phyloP scores from a whole-genome alignment of 2,113 vertebrate species.

The Hyaena hyaena region DNA sequence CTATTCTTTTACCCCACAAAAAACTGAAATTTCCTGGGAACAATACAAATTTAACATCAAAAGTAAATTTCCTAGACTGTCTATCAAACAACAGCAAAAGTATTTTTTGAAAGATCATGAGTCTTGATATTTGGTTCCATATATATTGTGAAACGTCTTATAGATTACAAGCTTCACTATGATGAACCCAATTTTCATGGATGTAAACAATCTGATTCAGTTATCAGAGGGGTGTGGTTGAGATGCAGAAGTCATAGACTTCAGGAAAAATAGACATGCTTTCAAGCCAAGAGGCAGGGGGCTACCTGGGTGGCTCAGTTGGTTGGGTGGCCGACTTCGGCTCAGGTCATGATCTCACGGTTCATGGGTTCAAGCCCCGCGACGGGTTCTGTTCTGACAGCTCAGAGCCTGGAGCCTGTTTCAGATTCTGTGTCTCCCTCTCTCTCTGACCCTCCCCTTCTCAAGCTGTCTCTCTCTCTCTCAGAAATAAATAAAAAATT shows the following conservation, averaged over 20 bases:
- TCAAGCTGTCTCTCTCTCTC: no score
- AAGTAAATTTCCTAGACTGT: constrained; percentile 37
- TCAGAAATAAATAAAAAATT: no score
- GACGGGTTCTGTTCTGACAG: no score
- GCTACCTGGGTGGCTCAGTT: no score
- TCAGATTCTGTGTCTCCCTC: no score
- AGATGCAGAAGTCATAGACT: neutral
- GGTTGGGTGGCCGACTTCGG: no score
- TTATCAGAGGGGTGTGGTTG: neutral
- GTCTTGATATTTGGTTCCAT: constrained; percentile 16
- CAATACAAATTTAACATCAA: constrained; percentile 38
- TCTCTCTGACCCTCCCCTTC: no score
- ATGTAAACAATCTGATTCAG: constrained; percentile 20
- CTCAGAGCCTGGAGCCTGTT: no score
- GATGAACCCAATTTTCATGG: neutral
- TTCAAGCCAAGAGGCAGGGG: neutral
- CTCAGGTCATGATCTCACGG: no score
- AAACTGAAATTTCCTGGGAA: constrained; percentile 44
- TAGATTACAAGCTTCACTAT: neutral
- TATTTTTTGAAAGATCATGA: neutral
- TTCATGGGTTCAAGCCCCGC: no score
- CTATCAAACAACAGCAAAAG: neutral
- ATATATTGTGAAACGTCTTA: neutral
- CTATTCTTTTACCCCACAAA: neutral
- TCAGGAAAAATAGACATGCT: neutral